Conservation (phyloP, 2,797 vertebrate species). For the Sciurus vulgaris region DNA sequence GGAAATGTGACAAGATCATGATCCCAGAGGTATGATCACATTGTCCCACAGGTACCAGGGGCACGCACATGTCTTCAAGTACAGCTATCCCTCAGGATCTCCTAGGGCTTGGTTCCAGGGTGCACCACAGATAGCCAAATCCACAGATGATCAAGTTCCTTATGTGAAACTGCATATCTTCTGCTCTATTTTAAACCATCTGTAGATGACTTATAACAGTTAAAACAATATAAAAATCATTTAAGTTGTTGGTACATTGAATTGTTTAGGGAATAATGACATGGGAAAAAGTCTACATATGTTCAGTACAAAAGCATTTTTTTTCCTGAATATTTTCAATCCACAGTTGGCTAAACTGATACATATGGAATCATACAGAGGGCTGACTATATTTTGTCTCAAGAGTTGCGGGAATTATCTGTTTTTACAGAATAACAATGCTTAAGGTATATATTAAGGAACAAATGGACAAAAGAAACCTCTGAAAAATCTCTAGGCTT, state of each 20-base stretch:
- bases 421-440: constrained; percentile 35
- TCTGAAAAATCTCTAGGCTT: constrained; percentile 43
- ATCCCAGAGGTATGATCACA: not conserved
- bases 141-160: not conserved
- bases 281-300: not conserved
- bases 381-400: not conserved
- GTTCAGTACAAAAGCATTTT: not conserved
- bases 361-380: not conserved
- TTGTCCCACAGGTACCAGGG: not conserved
- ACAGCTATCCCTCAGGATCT: no score
- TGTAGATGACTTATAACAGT: not conserved
- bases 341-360: not conserved
- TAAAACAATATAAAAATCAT: not conserved
- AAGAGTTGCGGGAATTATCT: not conserved
- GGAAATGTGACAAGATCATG: not conserved
- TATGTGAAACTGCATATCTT: not conserved
- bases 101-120: not conserved
- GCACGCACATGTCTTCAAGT: not conserved
- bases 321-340: not conserved
- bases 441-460: constrained; percentile 49
- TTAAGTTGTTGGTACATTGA: not conserved
- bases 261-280: not conserved
- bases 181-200: not conserved
- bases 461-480: constrained; percentile 52
- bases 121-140: not conserved